A percentile compares a stretch with the other conserved stretches of the same genome.
phyloP scores from a whole-genome alignment of 2,888 invertebrate genomes.

The Tetranychus truncatus region DNA sequence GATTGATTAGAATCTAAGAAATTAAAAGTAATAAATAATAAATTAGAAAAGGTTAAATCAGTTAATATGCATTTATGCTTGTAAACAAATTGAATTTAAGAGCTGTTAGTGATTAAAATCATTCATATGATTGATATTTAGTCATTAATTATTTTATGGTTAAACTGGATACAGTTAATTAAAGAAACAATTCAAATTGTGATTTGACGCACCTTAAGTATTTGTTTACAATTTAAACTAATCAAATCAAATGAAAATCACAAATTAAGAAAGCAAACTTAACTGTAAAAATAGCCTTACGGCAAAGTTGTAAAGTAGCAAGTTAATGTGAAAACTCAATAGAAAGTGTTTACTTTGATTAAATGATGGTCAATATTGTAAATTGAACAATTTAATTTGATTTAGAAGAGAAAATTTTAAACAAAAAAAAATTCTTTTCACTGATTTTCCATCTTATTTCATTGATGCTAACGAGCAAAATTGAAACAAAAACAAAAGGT shows the following conservation, averaged over 20 bases:
- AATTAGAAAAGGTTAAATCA: neutral
- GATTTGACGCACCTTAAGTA: neutral
- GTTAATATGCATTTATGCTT: neutral
- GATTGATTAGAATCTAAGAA: neutral
- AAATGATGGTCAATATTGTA: too few relatives aligned
- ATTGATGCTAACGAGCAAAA: neutral
- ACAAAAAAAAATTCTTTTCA: too few relatives aligned
- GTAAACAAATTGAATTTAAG: neutral
- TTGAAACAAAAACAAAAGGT: neutral
- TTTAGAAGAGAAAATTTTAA: too few relatives aligned
- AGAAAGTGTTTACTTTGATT: too few relatives aligned
- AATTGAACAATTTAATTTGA: too few relatives aligned
- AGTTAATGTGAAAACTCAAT: too few relatives aligned
- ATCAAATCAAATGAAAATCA: neutral
- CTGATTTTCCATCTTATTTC: neutral
- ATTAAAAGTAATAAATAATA: neutral
- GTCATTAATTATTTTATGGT: neutral
- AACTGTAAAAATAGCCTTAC: too few relatives aligned
- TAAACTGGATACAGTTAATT: neutral
- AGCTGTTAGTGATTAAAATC: too few relatives aligned
- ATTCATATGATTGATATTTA: too few relatives aligned
- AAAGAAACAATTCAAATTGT: neutral
- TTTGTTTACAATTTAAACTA: neutral
- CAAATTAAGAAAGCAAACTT: neutral
- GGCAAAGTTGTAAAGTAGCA: too few relatives aligned